Base-by-base conservation (phyloP, 2,888 invertebrate species). In the Ellobium chinense region DNA sequence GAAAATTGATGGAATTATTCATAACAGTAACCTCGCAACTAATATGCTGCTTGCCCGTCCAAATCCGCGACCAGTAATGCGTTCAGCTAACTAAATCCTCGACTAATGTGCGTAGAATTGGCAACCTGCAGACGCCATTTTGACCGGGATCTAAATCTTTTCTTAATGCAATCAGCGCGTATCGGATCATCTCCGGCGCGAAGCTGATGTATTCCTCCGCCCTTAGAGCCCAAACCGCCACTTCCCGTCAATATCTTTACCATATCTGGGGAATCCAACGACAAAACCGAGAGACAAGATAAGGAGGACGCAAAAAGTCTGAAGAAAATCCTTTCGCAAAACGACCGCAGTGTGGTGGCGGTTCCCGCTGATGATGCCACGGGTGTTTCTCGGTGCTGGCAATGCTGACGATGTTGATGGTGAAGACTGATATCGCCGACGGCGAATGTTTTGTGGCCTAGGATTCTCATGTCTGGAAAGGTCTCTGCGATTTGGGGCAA, bases 71-170 rank as follows among this genome's bases (percentile, higher is more conserved):
- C 37, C 60, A 29, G 69, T 78, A 78, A 78, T 78, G 69, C 39
- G 34, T 56, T 69, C 77, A 60, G 69, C 77, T 37, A 37, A 69
- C 77, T 69, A 78, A 78, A 78, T 69, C 77, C 77, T 34, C 39
- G 66, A 78, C 69, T 78, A 78, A 78, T 78, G 77, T 78, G 77
- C 34, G 60, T 69, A 78, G 69, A 58, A 78, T 78, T 78, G 77
- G 77, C 77, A 78, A 78, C 77, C 77, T 78, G 77, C 77, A 69
- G 69, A 69, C 77, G 77, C 68, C 77, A 60, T 69, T 69, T 78
- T 68, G 69, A 78, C 60, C 36, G 31, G 60, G 39, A 60, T 69
- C 69, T 69, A 78, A 78, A 78, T 68, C 77, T 69, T 58, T 69
- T 68, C 69, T 60, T 78, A 78, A 78, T 78, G 77, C 69, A 68